Conservation (phyloP, 2,888 invertebrate genomes). For the Cactoblastis cactorum region DNA sequence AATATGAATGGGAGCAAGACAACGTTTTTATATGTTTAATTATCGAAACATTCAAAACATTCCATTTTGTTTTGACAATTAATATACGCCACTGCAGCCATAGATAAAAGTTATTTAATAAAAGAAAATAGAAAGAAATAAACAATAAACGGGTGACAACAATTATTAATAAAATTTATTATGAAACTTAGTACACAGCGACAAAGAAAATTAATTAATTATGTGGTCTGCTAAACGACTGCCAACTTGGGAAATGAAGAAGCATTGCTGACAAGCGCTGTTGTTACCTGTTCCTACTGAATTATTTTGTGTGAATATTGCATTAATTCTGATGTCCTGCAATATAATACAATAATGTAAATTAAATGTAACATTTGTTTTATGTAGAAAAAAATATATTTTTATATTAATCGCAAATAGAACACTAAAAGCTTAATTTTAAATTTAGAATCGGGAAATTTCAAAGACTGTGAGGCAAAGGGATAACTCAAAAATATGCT, state of each 20-base stretch:
- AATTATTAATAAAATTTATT: slow-evolving; percentile 1
- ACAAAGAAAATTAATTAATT: slow-evolving; percentile 11
- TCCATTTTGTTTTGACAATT: too few relatives aligned
- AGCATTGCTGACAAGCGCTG: background rate
- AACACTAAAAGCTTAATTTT: too few relatives aligned
- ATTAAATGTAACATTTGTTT: background rate
- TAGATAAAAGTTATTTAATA: background rate
- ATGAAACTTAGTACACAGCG: slow-evolving; percentile 1
- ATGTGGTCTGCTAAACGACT: slow-evolving; percentile 1
- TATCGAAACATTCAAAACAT: too few relatives aligned
- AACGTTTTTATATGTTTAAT: too few relatives aligned
- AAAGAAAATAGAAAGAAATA: background rate
- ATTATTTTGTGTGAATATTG: background rate
- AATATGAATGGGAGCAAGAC: too few relatives aligned
- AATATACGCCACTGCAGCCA: too few relatives aligned
- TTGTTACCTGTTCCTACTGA: background rate
- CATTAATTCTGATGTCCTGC: background rate
- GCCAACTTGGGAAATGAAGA: slow-evolving; percentile 3
- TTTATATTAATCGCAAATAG: too few relatives aligned
- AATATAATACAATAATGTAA: background rate
- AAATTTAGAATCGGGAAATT: too few relatives aligned
- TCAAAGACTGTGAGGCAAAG: too few relatives aligned
- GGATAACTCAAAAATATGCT: too few relatives aligned
- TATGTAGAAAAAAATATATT: background rate
- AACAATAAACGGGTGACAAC: background rate